Evolutionary conservation across 2,888 invertebrate genomes (phyloP).

Genomic region (Eudemis profundana): DNA sequence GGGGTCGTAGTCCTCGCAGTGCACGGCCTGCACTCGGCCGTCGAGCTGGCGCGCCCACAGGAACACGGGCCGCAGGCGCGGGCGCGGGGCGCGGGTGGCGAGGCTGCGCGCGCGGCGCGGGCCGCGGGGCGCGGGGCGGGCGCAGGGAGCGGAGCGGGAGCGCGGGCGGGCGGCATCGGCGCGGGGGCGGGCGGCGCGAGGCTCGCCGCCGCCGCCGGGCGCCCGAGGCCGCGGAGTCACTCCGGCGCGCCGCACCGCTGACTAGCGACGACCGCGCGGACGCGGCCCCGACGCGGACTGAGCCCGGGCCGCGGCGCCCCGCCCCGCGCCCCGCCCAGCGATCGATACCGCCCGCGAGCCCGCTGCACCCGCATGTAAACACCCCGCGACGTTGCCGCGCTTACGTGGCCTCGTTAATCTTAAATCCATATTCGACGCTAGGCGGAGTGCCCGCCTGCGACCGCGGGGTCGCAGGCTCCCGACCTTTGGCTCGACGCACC

Average conservation of each 20-base stretch:
- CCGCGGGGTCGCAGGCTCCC: constrained; percentile 53
- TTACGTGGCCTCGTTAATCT: constrained; percentile 80
- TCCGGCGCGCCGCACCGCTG: constrained; percentile 78
- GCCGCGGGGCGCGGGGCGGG: constrained; percentile 52
- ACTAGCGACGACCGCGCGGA: constrained; percentile 82
- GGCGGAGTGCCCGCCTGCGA: constrained; percentile 49
- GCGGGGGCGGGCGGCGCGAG: constrained; percentile 82
- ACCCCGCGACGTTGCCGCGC: constrained; percentile 84
- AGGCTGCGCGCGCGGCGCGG: constrained; percentile 57
- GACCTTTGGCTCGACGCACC: constrained; percentile 48
- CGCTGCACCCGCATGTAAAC: constrained; percentile 87
- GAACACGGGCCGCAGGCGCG: constrained; percentile 92
- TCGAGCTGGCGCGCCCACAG: constrained; percentile 93
- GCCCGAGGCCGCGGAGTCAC: constrained; percentile 78
- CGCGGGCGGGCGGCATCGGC: constrained; percentile 86
- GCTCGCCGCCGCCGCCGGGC: constrained; percentile 82
- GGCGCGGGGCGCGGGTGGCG: constrained; percentile 73
- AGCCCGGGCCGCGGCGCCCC: constrained; percentile 62
- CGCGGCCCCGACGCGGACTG: constrained; percentile 82
- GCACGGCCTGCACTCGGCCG: constrained; percentile 92
- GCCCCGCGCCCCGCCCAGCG: constrained; percentile 61
- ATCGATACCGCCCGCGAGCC: constrained; percentile 61
- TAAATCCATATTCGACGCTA: constrained; percentile 78
- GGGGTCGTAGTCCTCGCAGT: constrained; percentile 95
- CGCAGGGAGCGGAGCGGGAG: constrained; percentile 78